Evolutionary conservation across 2,888 invertebrate genomes (phyloP).

Genomic region (Tipula helvola): DNA sequence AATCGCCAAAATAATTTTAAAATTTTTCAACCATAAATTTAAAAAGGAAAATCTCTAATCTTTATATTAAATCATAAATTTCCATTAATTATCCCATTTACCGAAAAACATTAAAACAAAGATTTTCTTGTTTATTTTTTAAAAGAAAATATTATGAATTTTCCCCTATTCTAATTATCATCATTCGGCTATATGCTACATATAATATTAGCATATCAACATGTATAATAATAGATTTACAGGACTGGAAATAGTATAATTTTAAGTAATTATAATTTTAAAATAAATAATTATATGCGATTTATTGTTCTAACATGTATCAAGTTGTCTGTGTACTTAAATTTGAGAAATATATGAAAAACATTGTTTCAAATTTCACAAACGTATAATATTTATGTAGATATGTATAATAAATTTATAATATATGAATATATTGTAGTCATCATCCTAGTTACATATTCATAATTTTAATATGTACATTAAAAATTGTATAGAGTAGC

Average conservation of each 20-base stretch:
- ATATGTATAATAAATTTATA: background rate
- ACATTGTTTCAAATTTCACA: background rate
- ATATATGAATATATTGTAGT: background rate
- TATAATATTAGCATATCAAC: background rate
- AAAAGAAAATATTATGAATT: background rate
- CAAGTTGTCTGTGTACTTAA: background rate
- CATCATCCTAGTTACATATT: background rate
- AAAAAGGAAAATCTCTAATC: background rate
- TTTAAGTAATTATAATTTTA: background rate
- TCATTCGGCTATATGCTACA: background rate
- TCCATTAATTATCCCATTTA: background rate
- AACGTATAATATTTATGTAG: background rate
- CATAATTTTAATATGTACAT: background rate
- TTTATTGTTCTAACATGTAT: background rate
- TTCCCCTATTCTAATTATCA: background rate
- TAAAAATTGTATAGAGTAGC: background rate
- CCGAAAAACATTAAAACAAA: background rate
- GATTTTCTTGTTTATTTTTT: background rate
- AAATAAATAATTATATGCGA: background rate
- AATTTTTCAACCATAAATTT: background rate
- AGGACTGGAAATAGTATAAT: background rate
- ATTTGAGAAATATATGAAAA: background rate
- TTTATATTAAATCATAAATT: background rate
- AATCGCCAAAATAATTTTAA: background rate
- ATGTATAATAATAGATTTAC: background rate